A percentile compares a stretch with the other conserved stretches of the same genome.
These are phyloP conservation scores for Mamestra configurata DNA, from an alignment of 1,140 invertebrate species.

Conservation along the genomic window DNA sequence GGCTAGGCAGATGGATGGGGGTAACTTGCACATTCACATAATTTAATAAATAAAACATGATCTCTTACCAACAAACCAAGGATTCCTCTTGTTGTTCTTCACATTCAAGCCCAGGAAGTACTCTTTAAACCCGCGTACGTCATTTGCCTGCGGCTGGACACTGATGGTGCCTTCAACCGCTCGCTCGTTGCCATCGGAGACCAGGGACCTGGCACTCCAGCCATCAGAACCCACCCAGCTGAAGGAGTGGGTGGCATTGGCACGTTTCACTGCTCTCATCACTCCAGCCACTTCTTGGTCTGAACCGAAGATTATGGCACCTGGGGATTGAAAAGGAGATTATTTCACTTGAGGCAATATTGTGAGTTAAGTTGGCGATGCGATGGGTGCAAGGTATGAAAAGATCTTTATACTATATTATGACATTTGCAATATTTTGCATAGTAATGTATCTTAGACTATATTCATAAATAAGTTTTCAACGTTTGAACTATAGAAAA, in stretches of 20 bases:
- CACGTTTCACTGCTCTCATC: constrained; percentile 95
- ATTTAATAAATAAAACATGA: constrained; percentile 32
- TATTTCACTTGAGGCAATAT: background rate
- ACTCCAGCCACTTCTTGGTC: constrained; percentile 98
- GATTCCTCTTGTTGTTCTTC: constrained; percentile 95
- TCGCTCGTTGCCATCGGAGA: constrained; percentile 95
- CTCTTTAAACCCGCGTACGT: constrained; percentile 95
- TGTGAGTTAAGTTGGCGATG: too few relatives aligned
- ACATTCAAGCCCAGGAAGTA: constrained; percentile 96
- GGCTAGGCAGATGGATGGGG: too few relatives aligned
- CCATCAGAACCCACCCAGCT: constrained; percentile 98
- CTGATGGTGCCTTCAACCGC: constrained; percentile 97
- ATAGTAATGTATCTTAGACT: too few relatives aligned
- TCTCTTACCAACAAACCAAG: constrained; percentile 97
- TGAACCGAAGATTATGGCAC: constrained; percentile 98
- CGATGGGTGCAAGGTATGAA: too few relatives aligned
- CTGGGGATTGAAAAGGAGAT: constrained; percentile 87
- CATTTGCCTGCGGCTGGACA: constrained; percentile 96
- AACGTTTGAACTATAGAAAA: too few relatives aligned
- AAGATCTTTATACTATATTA: too few relatives aligned
- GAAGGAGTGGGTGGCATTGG: constrained; percentile 96
- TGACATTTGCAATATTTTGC: too few relatives aligned
- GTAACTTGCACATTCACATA: too few relatives aligned
- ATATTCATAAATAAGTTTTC: too few relatives aligned
- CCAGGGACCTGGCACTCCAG: constrained; percentile 95